Conservation (phyloP, 2,113 vertebrate genomes). For the Tetrax tetrax region DNA sequence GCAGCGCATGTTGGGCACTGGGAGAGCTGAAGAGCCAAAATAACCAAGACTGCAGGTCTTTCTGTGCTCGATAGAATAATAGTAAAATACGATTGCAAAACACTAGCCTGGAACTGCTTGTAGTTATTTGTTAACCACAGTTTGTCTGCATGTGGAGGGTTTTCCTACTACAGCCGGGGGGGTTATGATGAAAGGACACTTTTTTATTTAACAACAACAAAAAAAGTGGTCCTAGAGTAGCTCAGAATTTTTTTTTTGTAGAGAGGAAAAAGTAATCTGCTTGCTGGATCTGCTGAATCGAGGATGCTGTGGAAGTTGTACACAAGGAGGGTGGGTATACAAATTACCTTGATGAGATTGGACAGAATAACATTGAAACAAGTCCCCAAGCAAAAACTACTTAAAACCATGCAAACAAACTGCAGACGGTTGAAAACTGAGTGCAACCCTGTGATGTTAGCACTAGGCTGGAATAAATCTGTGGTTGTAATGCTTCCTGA, state of each 20-base stretch:
- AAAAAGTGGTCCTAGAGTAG: not conserved
- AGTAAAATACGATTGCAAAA: not conserved
- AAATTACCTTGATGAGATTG: not conserved
- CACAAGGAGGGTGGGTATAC: accelerated
- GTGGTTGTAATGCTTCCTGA: not conserved
- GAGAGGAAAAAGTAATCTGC: not conserved
- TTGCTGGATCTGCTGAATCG: not conserved
- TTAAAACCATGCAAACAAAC: not conserved
- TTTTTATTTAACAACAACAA: not conserved
- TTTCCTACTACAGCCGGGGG: not conserved
- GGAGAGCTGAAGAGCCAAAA: not conserved
- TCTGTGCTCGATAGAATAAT: not conserved
- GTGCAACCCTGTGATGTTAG: not conserved
- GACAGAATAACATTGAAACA: not conserved
- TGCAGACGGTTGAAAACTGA: not conserved
- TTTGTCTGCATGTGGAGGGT: not conserved
- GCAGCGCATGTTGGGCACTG: not conserved
- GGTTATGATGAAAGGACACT: not conserved
- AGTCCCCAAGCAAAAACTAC: not conserved
- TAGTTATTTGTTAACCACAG: not conserved
- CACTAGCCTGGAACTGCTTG: not conserved
- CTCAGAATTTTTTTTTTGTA: not conserved
- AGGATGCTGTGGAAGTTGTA: not conserved
- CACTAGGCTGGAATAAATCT: not conserved
- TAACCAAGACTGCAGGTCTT: not conserved